A percentile compares a stretch with the other conserved stretches of the same genome.
Evolutionary conservation across 2,888 invertebrate species (phyloP).

Genomic region (Spodoptera exigua): DNA sequence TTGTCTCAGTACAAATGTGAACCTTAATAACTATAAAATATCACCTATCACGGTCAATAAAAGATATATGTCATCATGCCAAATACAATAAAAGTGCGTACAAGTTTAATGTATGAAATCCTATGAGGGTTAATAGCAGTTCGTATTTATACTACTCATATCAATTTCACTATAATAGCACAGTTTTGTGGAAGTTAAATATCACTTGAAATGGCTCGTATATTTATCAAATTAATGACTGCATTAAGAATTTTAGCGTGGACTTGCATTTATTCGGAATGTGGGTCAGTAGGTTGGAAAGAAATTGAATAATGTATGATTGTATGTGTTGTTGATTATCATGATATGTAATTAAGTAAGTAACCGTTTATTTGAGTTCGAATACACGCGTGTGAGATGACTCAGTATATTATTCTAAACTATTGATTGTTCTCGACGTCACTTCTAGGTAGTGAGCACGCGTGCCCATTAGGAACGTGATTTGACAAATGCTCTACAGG

Average conservation of each 20-base stretch:
- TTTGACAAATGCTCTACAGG: slow-evolving; percentile 72
- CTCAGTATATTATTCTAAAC: slow-evolving; percentile 52
- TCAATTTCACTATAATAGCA: slow-evolving; percentile 20
- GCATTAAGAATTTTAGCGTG: slow-evolving; percentile 20
- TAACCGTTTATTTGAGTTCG: slow-evolving; percentile 43
- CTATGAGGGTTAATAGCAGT: slow-evolving; percentile 29
- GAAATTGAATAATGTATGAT: slow-evolving; percentile 38
- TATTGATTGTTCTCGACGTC: slow-evolving; percentile 52
- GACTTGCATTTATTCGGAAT: slow-evolving; percentile 36
- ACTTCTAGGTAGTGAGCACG: slow-evolving; percentile 46
- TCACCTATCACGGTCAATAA: slow-evolving; percentile 31
- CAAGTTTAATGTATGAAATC: slow-evolving; percentile 22
- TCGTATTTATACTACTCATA: slow-evolving; percentile 7
- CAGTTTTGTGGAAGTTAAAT: background rate
- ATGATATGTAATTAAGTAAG: slow-evolving; percentile 54
- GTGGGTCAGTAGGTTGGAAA: slow-evolving; percentile 41
- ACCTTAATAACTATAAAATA: slow-evolving; percentile 19
- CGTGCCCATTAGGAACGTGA: slow-evolving; percentile 72
- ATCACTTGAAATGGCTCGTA: background rate
- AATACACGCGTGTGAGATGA: slow-evolving; percentile 37
- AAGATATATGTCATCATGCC: slow-evolving; percentile 16
- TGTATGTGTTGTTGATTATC: slow-evolving; percentile 25
- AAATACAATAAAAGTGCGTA: slow-evolving; percentile 24
- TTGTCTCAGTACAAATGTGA: slow-evolving; percentile 13
- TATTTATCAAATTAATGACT: slow-evolving; percentile 2